Evolutionary conservation across 2,797 vertebrate genomes (phyloP).

Genomic region (Gallirallus australis): DNA sequence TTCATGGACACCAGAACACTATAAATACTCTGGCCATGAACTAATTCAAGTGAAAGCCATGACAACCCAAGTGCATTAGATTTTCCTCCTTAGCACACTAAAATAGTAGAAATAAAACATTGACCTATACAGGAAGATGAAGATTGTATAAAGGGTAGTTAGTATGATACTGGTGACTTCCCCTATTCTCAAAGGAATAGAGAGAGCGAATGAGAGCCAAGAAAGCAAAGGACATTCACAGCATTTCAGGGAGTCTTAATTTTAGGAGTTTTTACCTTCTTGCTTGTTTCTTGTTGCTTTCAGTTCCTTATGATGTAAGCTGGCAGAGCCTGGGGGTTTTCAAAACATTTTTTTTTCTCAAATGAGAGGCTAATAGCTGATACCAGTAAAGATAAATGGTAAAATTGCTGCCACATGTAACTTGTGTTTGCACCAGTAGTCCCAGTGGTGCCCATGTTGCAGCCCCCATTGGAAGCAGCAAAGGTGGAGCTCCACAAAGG

Average conservation of each 20-base stretch:
- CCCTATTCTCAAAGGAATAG: neutral
- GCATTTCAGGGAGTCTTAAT: neutral
- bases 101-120: neutral
- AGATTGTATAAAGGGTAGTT: neutral
- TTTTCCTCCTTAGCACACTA: neutral
- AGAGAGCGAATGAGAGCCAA: neutral
- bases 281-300: neutral
- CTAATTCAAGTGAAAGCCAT: neutral
- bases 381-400: neutral
- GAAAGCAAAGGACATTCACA: neutral
- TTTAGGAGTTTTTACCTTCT: neutral
- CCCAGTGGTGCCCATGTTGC: neutral
- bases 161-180: neutral
- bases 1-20: neutral
- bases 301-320: neutral
- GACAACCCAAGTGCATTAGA: neutral
- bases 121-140: neutral
- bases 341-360: neutral
- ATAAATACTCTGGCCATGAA: neutral
- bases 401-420: neutral
- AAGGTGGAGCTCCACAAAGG: neutral
- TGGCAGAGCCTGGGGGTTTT: neutral
- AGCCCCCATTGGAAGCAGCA: neutral
- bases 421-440: neutral
- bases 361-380: neutral